Percentiles rank a stretch among this genome's conserved stretches.
Evolutionary conservation across 2,797 vertebrate genomes (phyloP).

Genomic region (Anguilla marmorata): DNA sequence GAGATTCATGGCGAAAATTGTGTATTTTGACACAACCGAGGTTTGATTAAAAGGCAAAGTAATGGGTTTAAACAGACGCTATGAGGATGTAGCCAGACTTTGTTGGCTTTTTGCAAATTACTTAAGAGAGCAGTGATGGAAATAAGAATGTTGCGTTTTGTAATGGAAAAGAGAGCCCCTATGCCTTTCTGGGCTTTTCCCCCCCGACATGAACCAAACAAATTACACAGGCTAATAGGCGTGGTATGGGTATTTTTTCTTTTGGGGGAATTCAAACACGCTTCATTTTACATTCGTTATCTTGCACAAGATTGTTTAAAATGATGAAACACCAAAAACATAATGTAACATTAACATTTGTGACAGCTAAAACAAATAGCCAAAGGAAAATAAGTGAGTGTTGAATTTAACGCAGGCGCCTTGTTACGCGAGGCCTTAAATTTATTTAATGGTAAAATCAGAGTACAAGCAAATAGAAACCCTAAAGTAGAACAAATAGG

Average conservation of each 20-base stretch:
- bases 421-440: conserved; percentile 45
- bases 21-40: conserved; percentile 90
- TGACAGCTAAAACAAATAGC: conserved; percentile 56
- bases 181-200: conserved; percentile 65
- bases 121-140: conserved; percentile 86
- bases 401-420: conserved; percentile 43
- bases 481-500: conserved; percentile 62
- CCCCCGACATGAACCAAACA: conserved; percentile 72
- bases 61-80: conserved; percentile 97
- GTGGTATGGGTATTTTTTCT: conserved; percentile 44
- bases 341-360: conserved; percentile 59
- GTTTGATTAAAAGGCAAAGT: conserved; percentile 99
- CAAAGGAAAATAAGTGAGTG: conserved; percentile 46
- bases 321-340: conserved; percentile 63
- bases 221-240: conserved; percentile 69
- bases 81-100: conserved; percentile 88
- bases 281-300: conserved; percentile 57
- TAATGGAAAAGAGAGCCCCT: conserved; percentile 73
- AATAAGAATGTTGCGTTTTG: conserved; percentile 78
- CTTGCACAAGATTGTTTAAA: conserved; percentile 56
- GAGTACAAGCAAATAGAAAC: conserved; percentile 48
- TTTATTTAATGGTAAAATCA: conserved; percentile 47
- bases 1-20: conserved; percentile 92
- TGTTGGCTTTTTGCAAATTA: conserved; percentile 88
- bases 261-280: conserved; percentile 47